Conservation (phyloP, 92 coral and sea anemone genomes). For the Scolanthus callimorphus region DNA sequence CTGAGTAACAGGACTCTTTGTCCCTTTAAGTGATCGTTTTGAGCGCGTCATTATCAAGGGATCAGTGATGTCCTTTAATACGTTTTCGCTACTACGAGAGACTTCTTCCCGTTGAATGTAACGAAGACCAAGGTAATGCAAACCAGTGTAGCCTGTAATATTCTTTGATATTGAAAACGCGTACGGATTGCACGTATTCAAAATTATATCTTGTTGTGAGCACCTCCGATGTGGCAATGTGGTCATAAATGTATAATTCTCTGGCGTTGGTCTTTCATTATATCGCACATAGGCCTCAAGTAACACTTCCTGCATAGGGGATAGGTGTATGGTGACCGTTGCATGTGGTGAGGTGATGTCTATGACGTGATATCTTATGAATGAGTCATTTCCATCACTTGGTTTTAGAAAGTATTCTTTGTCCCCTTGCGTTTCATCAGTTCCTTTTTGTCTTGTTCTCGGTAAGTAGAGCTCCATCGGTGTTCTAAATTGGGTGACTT, state of each 20-base stretch:
- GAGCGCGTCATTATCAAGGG: background rate
- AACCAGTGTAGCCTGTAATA: slow-evolving; percentile 43
- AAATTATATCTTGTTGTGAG: slow-evolving; percentile 14
- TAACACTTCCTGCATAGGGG: slow-evolving; percentile 9
- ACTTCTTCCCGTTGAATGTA: slow-evolving; percentile 4
- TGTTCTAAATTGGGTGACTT: slow-evolving; percentile 18
- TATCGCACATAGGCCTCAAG: slow-evolving; percentile 37
- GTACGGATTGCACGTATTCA: slow-evolving; percentile 40
- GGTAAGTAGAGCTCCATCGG: slow-evolving; percentile 55
- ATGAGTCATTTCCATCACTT: background rate
- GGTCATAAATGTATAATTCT: slow-evolving; percentile 5
- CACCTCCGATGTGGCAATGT: slow-evolving; percentile 35
- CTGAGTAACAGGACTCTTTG: background rate
- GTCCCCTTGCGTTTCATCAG: no score
- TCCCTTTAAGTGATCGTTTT: background rate
- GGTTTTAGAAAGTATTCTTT: no score
- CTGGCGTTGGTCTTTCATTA: slow-evolving; percentile 31
- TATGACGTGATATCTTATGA: slow-evolving; percentile 25
- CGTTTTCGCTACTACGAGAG: background rate
- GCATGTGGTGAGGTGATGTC: slow-evolving; percentile 18
- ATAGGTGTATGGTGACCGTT: slow-evolving; percentile 11
- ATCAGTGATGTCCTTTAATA: background rate
- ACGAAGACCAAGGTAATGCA: slow-evolving; percentile 61
- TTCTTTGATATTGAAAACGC: slow-evolving; percentile 31
- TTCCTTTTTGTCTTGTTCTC: no score